Evolutionary conservation across 2,888 invertebrate genomes (phyloP).

Genomic region (Brachynemurus nebulosus): DNA sequence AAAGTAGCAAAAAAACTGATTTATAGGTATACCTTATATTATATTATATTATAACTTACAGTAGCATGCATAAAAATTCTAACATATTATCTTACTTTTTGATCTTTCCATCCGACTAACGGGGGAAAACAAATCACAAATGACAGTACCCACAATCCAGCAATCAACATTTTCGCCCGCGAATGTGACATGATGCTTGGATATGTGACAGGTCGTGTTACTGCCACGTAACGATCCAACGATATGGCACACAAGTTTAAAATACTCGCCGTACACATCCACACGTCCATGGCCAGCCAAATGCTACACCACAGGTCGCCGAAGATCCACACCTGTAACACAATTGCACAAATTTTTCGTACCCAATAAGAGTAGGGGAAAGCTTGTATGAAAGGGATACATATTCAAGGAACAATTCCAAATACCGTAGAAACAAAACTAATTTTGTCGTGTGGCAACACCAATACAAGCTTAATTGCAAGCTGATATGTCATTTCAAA

Average conservation of each 20-base stretch:
- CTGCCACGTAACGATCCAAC: slow-evolving; percentile 89
- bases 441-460: too few species aligned
- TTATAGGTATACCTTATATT: too few species aligned
- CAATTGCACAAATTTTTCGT: too few species aligned
- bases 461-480: too few species aligned
- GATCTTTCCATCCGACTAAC: slow-evolving; percentile 83
- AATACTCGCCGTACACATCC: slow-evolving; percentile 98
- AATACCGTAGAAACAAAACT: too few species aligned
- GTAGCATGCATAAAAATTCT: too few species aligned
- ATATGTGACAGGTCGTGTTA: slow-evolving; percentile 91
- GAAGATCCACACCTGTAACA: slow-evolving; percentile 83
- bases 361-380: too few species aligned
- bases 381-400: too few species aligned
- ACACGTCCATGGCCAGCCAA: slow-evolving; percentile 95
- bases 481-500: too few species aligned
- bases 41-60: too few species aligned
- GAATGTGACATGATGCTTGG: slow-evolving; percentile 80
- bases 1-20: too few species aligned
- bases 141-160: slow-evolving; percentile 88
- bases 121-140: slow-evolving; percentile 96
- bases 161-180: slow-evolving; percentile 74
- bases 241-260: slow-evolving; percentile 93
- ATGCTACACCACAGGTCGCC: slow-evolving; percentile 92
- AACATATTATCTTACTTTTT: slow-evolving; percentile 48
- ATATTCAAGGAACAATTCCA: too few species aligned